phyloP scores from a whole-genome alignment of 2,113 vertebrate species.

The Pyxicephalus adspersus region DNA sequence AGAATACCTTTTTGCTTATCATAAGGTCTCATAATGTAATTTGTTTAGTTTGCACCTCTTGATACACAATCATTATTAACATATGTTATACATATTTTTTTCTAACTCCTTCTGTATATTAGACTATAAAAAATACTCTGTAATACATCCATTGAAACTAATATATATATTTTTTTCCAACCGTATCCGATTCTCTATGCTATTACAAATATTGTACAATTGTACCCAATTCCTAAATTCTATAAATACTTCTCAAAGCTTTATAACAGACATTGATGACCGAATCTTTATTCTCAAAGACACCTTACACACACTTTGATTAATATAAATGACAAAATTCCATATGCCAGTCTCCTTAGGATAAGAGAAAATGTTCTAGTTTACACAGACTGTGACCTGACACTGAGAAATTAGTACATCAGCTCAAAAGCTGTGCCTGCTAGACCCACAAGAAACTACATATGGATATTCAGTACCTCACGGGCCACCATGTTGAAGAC shows the following conservation, averaged over 20 bases:
- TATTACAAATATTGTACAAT: not conserved
- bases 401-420: constrained; percentile 50
- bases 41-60: too few relatives aligned
- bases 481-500: constrained; percentile 46
- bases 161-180: not conserved
- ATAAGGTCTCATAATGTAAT: too few relatives aligned
- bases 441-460: constrained; percentile 51
- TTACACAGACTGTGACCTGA: constrained; percentile 50
- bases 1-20: too few relatives aligned
- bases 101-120: too few relatives aligned
- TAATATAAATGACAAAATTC: constrained; percentile 54
- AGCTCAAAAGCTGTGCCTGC: constrained; percentile 51
- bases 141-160: too few relatives aligned
- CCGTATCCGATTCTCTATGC: not conserved
- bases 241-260: not conserved
- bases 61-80: too few relatives aligned
- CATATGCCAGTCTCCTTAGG: constrained; percentile 53
- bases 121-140: too few relatives aligned
- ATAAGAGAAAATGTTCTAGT: constrained; percentile 48
- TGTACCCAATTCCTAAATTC: not conserved
- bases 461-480: constrained; percentile 55
- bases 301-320: constrained; percentile 48
- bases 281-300: constrained; percentile 33
- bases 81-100: too few relatives aligned
- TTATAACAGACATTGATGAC: constrained; percentile 9